Evolutionary conservation across 2,113 vertebrate genomes (phyloP), one percentile per base, ranked within the genome.

Genomic region (Saimiri boliviensis): DNA sequence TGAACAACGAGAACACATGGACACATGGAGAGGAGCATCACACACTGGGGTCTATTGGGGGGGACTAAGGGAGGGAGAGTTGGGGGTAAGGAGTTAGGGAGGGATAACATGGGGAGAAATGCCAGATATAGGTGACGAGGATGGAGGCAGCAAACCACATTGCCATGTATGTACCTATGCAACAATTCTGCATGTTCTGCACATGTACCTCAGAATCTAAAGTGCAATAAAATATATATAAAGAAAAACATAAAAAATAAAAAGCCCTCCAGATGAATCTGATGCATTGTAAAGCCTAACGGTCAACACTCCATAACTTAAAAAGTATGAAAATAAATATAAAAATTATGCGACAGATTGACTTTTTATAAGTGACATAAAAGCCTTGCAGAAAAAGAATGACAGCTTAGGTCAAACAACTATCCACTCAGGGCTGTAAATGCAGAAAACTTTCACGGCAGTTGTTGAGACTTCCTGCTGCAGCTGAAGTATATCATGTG

Each of bases 331-430:
- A 16, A 8, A 86, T 80, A 92, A 68, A 90, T 27, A 52, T n/a
- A 90, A 82, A 17, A 86, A 95, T 35, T 63, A 30, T 68, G 13
- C 6, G n/a, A 35, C 63, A 80, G 56, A 84, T 17, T 71, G 84
- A 45, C 68, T 45, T 86, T 95, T 86, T 93, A 82, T 70, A 91
- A 94, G 32, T 54, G 58, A 88, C 45, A 84, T 88, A 88, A 88
- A 97, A 94, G 14, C 16, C n/a, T 80, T 80, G 45, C 93, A 88
- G 80, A 89, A 83, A 97, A 63, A 90, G 74, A 82, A 63, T 70
- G 83, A 47, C 25, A 73, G 45, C 58, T 87, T 63, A 27, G 60
- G 83, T 95, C 70, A 88, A 73, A 30, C 16, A 91, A 80, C 60
- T 85, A 25, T 66, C 37, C 14, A n/a, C 16, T 73, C 4, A 4